Base-by-base conservation (phyloP, 2,888 invertebrate genomes). In the Malthinus flaveolus region DNA sequence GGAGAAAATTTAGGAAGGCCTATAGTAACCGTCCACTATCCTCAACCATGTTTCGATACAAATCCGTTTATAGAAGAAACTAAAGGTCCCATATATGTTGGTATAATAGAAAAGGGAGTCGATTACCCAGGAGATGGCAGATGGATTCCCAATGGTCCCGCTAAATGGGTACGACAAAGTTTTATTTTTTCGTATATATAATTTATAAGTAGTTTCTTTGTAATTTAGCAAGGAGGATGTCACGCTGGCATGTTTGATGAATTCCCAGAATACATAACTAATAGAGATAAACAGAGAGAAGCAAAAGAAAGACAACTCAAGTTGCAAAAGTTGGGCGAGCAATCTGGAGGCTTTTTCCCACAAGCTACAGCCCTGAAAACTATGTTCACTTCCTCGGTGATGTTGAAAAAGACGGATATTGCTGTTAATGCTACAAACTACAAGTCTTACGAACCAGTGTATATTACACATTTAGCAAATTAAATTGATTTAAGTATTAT, bases 201-300 rank as follows among this genome's bases (percentile, higher is more conserved):
- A 44, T 8, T 11, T 11, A 31, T 37, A 11, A 35, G 36, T 35
- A 10, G 7, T 23, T 49, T 12, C 32, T 6, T 9, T n/a, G 49
- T n/a, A 42, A n/a, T 65, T 8, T 62, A 76, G 67, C 71, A 69
- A 13, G 76, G 76, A 1, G 79, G 80, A 31, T 74, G 69, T 56
- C 73, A 79, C 52, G 76, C 68, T 7, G 81, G 81, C 5, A 75
- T 78, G 55, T 80, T 81, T 63, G 59, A 64, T 37, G 73, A 73
- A 62, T 80, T 73, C 59, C 80, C 80, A 0, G 56, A 52, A 33
- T 73, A 75, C 60, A 58, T 62, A 23, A 63, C 64, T 36, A 60
- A 68, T 36, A 47, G 49, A 58, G 33, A 48, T 46, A 31, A 42
- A 34, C 49, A 57, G 39, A 49, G 10, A n/a, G 44, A 49, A 34